Conservation (phyloP, 1,140 invertebrate species). For the Drosophila arawakana region DNA sequence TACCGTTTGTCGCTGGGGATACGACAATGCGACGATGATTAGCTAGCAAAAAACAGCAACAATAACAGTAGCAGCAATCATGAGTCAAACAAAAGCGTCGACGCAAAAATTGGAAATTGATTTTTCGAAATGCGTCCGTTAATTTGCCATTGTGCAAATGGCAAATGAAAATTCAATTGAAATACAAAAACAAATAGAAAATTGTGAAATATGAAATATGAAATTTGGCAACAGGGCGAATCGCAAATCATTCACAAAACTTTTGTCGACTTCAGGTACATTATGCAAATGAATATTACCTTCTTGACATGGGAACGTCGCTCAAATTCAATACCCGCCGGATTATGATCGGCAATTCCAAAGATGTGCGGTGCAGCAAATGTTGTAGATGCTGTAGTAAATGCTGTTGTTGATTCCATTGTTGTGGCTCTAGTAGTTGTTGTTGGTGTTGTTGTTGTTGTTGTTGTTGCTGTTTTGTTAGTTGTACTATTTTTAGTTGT, state of each 20-base stretch:
- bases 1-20: slow-evolving; percentile 50
- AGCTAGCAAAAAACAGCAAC: slow-evolving; percentile 38
- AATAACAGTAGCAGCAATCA: slow-evolving; percentile 15
- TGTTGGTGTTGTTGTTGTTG: too few species aligned
- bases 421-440: slow-evolving; percentile 1
- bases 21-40: slow-evolving; percentile 61
- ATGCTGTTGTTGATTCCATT: slow-evolving; percentile 1
- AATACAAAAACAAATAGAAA: slow-evolving; percentile 3
- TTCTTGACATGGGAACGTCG: slow-evolving; percentile 75
- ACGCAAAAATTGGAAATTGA: slow-evolving; percentile 27
- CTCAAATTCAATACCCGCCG: slow-evolving; percentile 77
- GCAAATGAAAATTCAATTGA: slow-evolving; percentile 35
- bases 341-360: slow-evolving; percentile 79
- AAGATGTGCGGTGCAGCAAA: slow-evolving; percentile 28
- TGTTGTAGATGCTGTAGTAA: not conserved
- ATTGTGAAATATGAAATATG: not conserved
- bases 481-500: slow-evolving; percentile 3
- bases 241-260: not conserved
- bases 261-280: not conserved
- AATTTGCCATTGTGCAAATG: slow-evolving; percentile 33
- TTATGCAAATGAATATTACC: slow-evolving; percentile 50
- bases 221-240: slow-evolving; percentile 3
- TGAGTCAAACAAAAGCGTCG: slow-evolving; percentile 18
- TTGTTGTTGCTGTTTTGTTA: not conserved
- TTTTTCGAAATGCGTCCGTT: slow-evolving; percentile 22